Evolutionary conservation across 2,797 vertebrate species (phyloP), one percentile per base, ranked within the genome.

Genomic region (Ptychadena robeensis): DNA sequence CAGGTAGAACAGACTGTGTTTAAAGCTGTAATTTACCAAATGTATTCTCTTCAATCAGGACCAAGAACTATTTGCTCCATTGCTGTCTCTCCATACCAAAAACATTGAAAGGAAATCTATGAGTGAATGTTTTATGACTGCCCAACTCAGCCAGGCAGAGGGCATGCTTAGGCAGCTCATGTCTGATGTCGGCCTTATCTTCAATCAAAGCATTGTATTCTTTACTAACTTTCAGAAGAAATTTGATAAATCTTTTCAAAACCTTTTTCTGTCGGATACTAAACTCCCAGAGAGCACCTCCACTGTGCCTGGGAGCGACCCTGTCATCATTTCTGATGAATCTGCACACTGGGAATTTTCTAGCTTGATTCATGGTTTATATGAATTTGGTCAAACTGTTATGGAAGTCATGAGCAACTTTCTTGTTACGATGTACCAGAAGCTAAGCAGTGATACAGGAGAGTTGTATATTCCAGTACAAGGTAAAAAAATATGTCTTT

Each of bases 341-440:
- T 82, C 93, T 85, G 94, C 93, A 86, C 94, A 92, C 0, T 93
- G 95, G 91, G 93, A 92, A 0, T 63, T 95, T 80, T 91, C 95
- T 0, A 89, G 92, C 66, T 93, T 97, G 87, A 85, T 98, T 80
- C 95, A 96, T 82, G 89, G 85, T 66, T 93, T 97, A 90, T 93
- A 93, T 80, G 95, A 97, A 86, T 96, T 97, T 79, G 94, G 95
- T 5, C 93, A 88, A 86, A 95, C 92, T 0, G 85, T 98, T 88
- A 91, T 95, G 40, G 93, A 95, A 81, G 94, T 94, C 68, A 93
- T 98, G 75, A 93, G 93, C 1, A 90, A 95, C 2, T 92, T 93
- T 85, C 90, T 97, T 87, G 93, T 92, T 0, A 90, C 94, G 2
- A 91, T 86, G 9, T 92, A 96, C 53, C 91, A 92, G 59, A 91